Conservation (phyloP, 2,113 vertebrate genomes). For the Brienomyrus brachyistius region DNA sequence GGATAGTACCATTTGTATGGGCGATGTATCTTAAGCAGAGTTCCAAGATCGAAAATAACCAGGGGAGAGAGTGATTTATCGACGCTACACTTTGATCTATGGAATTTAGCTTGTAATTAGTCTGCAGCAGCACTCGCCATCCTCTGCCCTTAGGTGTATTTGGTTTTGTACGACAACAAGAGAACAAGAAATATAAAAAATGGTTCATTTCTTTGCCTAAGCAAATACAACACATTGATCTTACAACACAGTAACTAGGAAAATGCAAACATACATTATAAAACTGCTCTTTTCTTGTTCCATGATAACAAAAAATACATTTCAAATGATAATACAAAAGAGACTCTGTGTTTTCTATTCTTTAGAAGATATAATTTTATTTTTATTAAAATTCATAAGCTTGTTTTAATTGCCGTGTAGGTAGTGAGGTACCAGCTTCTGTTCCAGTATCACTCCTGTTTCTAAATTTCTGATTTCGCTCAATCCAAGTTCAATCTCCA, state of each 20-base stretch:
- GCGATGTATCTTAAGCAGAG: not conserved
- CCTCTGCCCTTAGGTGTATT: not conserved
- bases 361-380: not conserved
- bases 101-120: constrained; percentile 4
- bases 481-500: not conserved
- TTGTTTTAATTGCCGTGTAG: not conserved
- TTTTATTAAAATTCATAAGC: not conserved
- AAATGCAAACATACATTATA: not conserved
- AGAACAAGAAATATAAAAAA: not conserved
- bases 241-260: not conserved
- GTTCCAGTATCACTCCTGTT: not conserved
- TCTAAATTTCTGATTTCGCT: not conserved
- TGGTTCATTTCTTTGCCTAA: not conserved
- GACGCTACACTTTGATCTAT: constrained; percentile 1
- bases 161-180: not conserved
- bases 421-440: not conserved
- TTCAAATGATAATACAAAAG: not conserved
- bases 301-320: not conserved
- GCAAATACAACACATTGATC: not conserved
- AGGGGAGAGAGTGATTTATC: not conserved
- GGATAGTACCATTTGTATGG: not conserved
- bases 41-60: constrained; percentile 3
- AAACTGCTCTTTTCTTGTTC: not conserved
- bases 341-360: not conserved
- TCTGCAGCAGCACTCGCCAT: not conserved